These are phyloP conservation scores for Crossaster papposus DNA, from an alignment of 53 echinoderm and acorn worm species.

Conservation along the genomic window DNA sequence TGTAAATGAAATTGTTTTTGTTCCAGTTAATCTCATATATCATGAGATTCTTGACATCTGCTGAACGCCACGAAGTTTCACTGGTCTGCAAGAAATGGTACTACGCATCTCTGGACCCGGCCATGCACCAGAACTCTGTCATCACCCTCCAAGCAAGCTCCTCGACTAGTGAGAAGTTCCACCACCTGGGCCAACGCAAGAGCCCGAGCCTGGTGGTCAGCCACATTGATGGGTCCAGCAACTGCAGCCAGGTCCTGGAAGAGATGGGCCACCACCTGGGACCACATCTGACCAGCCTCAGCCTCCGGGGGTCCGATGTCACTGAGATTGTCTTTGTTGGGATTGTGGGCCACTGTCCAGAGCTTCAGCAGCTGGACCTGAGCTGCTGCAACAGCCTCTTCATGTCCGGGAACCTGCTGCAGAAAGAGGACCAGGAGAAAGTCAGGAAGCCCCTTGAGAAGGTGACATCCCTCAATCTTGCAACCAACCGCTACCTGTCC, in stretches of 20 bases:
- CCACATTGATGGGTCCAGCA: constrained; percentile 80
- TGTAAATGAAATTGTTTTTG: background rate
- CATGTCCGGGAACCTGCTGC: constrained; percentile 95
- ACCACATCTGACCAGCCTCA: constrained; percentile 72
- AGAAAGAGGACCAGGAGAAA: constrained; percentile 51
- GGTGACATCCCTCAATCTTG: constrained; percentile 66
- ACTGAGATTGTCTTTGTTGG: constrained; percentile 77
- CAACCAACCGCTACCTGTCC: constrained; percentile 76
- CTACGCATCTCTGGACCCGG: constrained; percentile 88
- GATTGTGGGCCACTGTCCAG: constrained; percentile 76
- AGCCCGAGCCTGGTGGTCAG: constrained; percentile 87
- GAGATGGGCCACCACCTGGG: constrained; percentile 87
- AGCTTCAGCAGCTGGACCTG: constrained; percentile 70
- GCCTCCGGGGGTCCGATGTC: constrained; percentile 88
- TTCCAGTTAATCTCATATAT: constrained; percentile 86
- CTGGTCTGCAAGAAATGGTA: constrained; percentile 87
- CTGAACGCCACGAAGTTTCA: constrained; percentile 84
- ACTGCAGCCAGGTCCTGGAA: constrained; percentile 67
- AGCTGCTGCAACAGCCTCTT: constrained; percentile 93
- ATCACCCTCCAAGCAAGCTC: constrained; percentile 77
- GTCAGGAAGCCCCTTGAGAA: constrained; percentile 59
- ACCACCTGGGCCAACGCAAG: constrained; percentile 75
- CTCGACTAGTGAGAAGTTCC: constrained; percentile 58
- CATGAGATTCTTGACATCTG: constrained; percentile 75
- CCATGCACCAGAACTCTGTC: constrained; percentile 74